Evolutionary conservation across 2,113 vertebrate genomes (phyloP), one percentile per base, ranked within the genome.

Genomic region (Cnemophilus loriae): DNA sequence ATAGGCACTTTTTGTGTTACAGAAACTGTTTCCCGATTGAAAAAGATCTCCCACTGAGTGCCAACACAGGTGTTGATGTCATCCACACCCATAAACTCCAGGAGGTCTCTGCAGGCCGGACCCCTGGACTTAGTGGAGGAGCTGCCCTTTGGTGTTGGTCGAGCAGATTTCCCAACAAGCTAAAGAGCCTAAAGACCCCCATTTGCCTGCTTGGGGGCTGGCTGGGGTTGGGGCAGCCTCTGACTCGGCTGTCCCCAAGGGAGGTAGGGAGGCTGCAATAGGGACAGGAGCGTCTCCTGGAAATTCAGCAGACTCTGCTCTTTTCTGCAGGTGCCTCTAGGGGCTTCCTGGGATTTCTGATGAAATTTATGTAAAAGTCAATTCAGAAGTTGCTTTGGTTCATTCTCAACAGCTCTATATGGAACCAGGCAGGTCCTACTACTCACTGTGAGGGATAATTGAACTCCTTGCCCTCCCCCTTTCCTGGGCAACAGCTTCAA

Each of bases 401-500:
- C 23, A 21, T 77, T 84, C 69, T 78, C 67, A 64, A 52, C 65
- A 56, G 39, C 65, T 84, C 46, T 87, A 37, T 78, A 39, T 73
- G 76, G 52, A 47, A 82, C 39, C 14, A 26, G 60, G 84, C 65
- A 69, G 53, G 44, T 91, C 61, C 74, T 71, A 20, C 52, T 46
- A 24, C 65, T 93, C 64, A 49, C 57, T 91, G 60, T 39, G 79
- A 68, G 60, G 76, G 55, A 67, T 84, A 88, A 95, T 27, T 68
- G 74, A 93, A 49, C 24, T 49, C 26, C 35, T 78, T 35, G 55
- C 90, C 95, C 89, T 95, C 94, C 91, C 87, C 89, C 84, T 76
- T 89, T 96, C 77, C 89, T 61, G 89, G 74, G 81, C 77, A 91
- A 61, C 46, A 87, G 87, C 93, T 97, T 97, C 91, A 96, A 96